Base-by-base conservation (phyloP, 2,888 invertebrate genomes). In the Disparrhopalites patrizii region DNA sequence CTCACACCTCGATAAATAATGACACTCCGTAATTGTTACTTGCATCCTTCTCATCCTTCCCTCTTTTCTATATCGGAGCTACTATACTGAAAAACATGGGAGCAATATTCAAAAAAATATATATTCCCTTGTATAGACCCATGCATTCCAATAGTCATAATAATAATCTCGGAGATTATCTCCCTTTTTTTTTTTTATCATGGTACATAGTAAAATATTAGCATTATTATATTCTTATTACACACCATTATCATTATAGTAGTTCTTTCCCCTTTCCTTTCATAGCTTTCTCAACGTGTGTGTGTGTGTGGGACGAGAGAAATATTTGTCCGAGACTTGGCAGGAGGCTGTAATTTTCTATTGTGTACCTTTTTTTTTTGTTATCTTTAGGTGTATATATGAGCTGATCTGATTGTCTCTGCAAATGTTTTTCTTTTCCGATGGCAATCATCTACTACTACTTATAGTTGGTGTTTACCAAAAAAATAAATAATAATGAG, bases 1-100 rank as follows among this genome's bases (percentile, higher is more conserved):
- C 52, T 65, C 51, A 51, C 58, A 38, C 56, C 54, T 43, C 52
- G 47, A 56, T 65, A 58, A 65, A 65, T 65, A 65, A 65, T 65
- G 65, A 58, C 65, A 65, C 65, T 65, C 52, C 52, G 47, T 57
- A 65, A 51, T 58, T 52, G 57, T 57, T 38, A 50, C 30, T 47
- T 36, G 33, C 13, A 13, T 38, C n/a, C 40, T 36, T 51, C 30
- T 28, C 31, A 60, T 33, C 43, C 60, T 60, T 43, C 31, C 33
- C 31, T 33, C n/a, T 15, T 4, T 25, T 30, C n/a, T 40, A 40
- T 40, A 3, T 5, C 3, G 3, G n/a, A 40, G 40, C 40, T 18
- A 20, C 40, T 40, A 40, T n/a, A n/a, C n/a, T n/a, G n/a, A n/a
- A n/a, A n/a, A n/a, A n/a, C n/a, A n/a, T 47, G 47, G 47, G 47